phyloP scores from a whole-genome alignment of 2,797 vertebrate genomes.

The Huso huso region DNA sequence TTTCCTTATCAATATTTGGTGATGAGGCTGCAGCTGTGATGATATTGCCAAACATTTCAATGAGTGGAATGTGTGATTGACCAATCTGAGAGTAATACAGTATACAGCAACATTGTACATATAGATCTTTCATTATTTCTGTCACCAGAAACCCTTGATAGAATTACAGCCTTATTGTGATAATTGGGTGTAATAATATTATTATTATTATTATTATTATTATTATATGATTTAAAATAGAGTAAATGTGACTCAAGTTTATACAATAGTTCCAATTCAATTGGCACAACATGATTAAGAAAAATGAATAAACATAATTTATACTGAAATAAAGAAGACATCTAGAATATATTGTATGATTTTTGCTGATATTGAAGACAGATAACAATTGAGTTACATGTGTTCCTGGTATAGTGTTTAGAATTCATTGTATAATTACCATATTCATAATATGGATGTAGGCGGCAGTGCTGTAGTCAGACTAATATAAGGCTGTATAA shows the following conservation, averaged over 20 bases:
- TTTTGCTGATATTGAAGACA: conserved; percentile 37
- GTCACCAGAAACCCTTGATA: too few relatives aligned
- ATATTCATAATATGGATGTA: conserved; percentile 54
- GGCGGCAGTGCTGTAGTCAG: conserved; percentile 46
- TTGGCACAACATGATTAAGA: conserved; percentile 19
- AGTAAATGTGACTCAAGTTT: conserved; percentile 19
- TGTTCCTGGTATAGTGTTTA: conserved; percentile 42
- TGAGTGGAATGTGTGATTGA: too few relatives aligned
- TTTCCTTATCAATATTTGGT: too few relatives aligned
- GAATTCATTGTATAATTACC: conserved; percentile 52
- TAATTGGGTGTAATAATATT: too few relatives aligned
- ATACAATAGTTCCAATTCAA: conserved; percentile 15
- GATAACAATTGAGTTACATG: conserved; percentile 42
- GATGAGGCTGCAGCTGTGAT: too few relatives aligned
- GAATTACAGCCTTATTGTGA: too few relatives aligned
- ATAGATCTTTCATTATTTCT: too few relatives aligned
- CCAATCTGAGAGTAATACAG: too few relatives aligned
- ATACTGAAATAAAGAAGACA: conserved; percentile 14
- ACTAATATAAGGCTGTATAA: conserved; percentile 46
- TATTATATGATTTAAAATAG: conserved; percentile 30
- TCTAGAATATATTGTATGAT: conserved; percentile 29
- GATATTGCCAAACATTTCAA: too few relatives aligned
- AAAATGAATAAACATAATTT: conserved; percentile 43
- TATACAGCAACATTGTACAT: too few relatives aligned
- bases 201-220: too few relatives aligned